phyloP scores from a whole-genome alignment of 1,140 invertebrate genomes.

The Anastrepha ludens region DNA sequence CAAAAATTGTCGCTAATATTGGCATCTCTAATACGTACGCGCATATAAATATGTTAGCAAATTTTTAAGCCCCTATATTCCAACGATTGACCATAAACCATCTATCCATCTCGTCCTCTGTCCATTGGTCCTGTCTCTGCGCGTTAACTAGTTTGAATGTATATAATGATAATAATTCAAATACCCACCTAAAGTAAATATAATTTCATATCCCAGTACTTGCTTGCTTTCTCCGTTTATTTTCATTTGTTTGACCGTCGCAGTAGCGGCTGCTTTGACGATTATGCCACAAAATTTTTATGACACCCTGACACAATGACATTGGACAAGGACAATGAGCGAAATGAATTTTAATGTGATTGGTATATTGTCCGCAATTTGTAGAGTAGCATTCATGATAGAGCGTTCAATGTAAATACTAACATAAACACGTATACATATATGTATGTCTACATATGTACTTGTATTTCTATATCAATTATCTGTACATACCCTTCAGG shows the following conservation, averaged over 20 bases:
- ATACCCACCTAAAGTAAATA: conserved; percentile 4
- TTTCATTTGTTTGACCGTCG: background rate
- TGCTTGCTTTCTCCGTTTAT: background rate
- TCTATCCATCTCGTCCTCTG: background rate
- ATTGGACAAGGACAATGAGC: conserved; percentile 52
- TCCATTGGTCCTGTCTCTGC: background rate
- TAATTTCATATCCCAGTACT: background rate
- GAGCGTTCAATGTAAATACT: background rate
- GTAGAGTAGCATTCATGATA: background rate
- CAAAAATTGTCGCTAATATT: no score
- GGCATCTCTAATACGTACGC: no score
- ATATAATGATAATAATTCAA: background rate
- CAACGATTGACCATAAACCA: background rate
- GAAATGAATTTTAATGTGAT: conserved; percentile 56
- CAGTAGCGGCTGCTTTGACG: conserved; percentile 1
- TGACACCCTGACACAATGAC: conserved; percentile 44
- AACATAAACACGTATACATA: background rate
- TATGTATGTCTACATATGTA: background rate
- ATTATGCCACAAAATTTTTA: conserved; percentile 14
- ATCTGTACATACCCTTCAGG: no score
- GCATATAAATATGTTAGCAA: background rate
- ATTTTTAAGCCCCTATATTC: background rate
- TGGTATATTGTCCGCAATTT: conserved; percentile 35
- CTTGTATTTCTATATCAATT: no score
- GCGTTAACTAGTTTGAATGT: background rate